Evolutionary conservation across 2,888 invertebrate genomes (phyloP).

Genomic region (Candidula unifasciata): DNA sequence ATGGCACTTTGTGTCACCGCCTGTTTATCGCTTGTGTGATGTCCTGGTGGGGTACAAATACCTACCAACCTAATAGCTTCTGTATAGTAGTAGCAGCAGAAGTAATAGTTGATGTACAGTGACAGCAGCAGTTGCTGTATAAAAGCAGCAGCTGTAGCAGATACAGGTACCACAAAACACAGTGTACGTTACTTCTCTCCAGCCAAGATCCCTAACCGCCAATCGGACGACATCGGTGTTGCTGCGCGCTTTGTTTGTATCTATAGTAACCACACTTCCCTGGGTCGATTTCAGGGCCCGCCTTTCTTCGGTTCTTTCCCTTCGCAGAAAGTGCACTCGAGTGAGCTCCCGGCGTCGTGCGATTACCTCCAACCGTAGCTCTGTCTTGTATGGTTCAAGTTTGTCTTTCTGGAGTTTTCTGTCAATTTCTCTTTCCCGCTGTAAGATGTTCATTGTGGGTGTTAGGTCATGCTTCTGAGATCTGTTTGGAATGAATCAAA

Average conservation of each 20-base stretch:
- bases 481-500: not conserved
- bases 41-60: too few species aligned
- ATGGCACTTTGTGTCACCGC: too few species aligned
- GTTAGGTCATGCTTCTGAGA: not conserved
- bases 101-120: too few species aligned
- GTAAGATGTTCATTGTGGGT: not conserved
- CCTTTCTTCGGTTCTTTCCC: slow-evolving; percentile 24
- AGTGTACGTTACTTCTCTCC: slow-evolving; percentile 74
- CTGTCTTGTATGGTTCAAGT: slow-evolving; percentile 45
- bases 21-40: too few species aligned
- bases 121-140: too few species aligned
- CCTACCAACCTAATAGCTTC: too few species aligned
- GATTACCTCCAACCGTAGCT: slow-evolving; percentile 38
- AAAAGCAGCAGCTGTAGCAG: too few species aligned
- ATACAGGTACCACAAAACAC: too few species aligned
- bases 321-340: not conserved
- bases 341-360: slow-evolving; percentile 33
- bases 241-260: slow-evolving; percentile 78
- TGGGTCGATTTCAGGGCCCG: slow-evolving; percentile 50
- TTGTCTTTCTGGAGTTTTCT: not conserved
- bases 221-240: slow-evolving; percentile 78
- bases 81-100: too few species aligned
- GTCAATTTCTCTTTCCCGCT: slow-evolving; percentile 10
- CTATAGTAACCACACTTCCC: slow-evolving; percentile 74
- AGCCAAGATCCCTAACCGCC: slow-evolving; percentile 77